Evolutionary conservation across 2,113 vertebrate genomes (phyloP), one percentile per base, ranked within the genome.

Genomic region (Jaculus jaculus): DNA sequence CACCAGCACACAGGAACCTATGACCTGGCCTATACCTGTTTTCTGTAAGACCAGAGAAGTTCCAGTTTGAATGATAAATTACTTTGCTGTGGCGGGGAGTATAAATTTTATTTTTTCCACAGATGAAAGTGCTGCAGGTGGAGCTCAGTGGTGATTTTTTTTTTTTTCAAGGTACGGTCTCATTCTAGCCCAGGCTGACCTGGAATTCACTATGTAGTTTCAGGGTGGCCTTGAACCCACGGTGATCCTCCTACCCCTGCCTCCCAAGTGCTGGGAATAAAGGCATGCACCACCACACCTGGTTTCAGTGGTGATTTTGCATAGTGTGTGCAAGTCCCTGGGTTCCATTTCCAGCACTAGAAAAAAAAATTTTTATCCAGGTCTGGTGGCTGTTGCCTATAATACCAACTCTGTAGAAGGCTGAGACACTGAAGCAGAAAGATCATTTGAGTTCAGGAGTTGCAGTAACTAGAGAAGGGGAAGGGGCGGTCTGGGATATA

Each of bases 1-100:
- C 54, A 15, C 54, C 34, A n/a, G 39, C 42, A 39, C 69, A 9
- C 4, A 4, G 32, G 74, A 39, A 34, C 28, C 15, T 3, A 11
- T 8, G 7, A 15, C 15, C 24, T 0, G 0, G 8, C 15, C 58
- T 42, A 66, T 8, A 18, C 23, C 65, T 51, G 1, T 39, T 51
- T 68, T 58, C 28, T 54, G 13, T 8, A 2, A 2, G 58, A 16
- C n/a, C 23, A 24, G 39, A 66, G 42, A 26, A 47, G 11, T 54
- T 90, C 68, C 61, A 66, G 37, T 47, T 72, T 39, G n/a, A 71
- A 21, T 61, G 80, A n/a, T 20, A n/a, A 34, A 21, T 30, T 26
- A 30, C 4, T 2, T 1, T 17, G 61, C 60, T 54, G 8, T 0
- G 30, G 39, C 85, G n/a, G 13, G 68, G 58, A 65, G 28, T 8